phyloP scores from a whole-genome alignment of 1,140 invertebrate species.

The Drosophila mojavensis region DNA sequence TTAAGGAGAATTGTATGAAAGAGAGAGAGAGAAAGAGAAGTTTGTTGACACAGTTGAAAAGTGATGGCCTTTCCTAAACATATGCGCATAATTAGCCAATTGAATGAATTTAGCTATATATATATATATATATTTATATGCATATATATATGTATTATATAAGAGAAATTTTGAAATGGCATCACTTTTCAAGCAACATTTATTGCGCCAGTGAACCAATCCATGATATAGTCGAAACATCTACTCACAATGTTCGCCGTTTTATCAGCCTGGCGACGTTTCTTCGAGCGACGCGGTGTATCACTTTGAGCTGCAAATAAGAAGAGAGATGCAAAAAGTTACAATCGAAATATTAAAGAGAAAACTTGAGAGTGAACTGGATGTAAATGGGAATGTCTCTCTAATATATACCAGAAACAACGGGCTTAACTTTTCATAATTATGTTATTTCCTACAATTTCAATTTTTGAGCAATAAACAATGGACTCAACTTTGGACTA shows the following conservation, averaged over 20 bases:
- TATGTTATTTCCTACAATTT: too few species aligned
- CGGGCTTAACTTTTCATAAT: neutral
- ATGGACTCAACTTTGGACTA: too few species aligned
- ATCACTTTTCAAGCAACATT: conserved; percentile 62
- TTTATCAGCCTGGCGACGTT: conserved; percentile 80
- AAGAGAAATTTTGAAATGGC: conserved; percentile 7
- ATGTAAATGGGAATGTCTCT: too few species aligned
- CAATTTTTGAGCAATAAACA: neutral
- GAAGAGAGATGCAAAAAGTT: neutral
- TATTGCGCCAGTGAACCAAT: conserved; percentile 39
- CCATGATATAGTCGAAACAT: conserved; percentile 53
- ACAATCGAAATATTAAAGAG: neutral
- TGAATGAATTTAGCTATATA: neutral
- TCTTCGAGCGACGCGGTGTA: conserved; percentile 81
- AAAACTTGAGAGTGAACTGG: too few species aligned
- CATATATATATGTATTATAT: conserved; percentile 8
- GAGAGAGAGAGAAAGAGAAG: conserved; percentile 4
- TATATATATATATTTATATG: conserved; percentile 5
- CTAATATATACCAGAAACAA: neutral
- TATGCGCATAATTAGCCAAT: neutral
- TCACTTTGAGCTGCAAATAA: conserved; percentile 67
- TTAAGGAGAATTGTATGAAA: conserved; percentile 25
- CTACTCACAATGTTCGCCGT: conserved; percentile 83
- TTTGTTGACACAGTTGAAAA: conserved; percentile 34
- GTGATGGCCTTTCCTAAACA: conserved; percentile 14